Evolutionary conservation across 2,113 vertebrate species (phyloP).

Genomic region (Thinocorus orbignyianus): DNA sequence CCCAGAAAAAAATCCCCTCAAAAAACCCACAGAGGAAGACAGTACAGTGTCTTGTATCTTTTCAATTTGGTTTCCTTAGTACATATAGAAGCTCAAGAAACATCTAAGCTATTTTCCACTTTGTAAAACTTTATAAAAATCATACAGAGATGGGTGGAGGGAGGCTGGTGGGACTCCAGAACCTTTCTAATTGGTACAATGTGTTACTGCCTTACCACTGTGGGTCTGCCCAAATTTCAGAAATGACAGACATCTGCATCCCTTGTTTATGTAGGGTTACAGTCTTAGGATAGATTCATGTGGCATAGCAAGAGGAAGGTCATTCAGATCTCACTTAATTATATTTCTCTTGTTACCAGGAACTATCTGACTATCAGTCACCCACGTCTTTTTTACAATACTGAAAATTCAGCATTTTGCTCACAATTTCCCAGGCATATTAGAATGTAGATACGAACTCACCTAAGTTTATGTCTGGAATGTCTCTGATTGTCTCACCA

Average conservation of each 20-base stretch:
- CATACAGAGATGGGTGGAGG: not conserved
- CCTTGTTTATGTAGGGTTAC: not conserved
- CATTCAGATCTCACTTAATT: not conserved
- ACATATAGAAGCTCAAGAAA: not conserved
- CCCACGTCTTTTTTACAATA: not conserved
- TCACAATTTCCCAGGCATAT: not conserved
- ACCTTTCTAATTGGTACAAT: not conserved
- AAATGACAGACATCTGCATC: not conserved
- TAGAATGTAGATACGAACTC: constrained; percentile 11
- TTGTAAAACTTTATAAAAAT: not conserved
- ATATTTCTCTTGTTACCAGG: not conserved
- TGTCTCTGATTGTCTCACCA: constrained; percentile 62
- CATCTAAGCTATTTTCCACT: not conserved
- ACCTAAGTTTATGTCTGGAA: constrained; percentile 77
- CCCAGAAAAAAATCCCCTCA: too few relatives aligned
- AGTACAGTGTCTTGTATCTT: not conserved
- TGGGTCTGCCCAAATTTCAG: not conserved
- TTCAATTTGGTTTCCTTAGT: not conserved
- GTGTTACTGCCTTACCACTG: not conserved
- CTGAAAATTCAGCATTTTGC: not conserved
- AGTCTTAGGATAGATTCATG: not conserved
- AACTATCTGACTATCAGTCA: not conserved
- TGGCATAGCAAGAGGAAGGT: not conserved
- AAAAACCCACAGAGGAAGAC: not conserved
- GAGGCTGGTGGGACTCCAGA: not conserved